Percentiles rank a stretch among this genome's conserved stretches.
phyloP scores from a whole-genome alignment of 2,797 vertebrate species.

The Botia kubotai region DNA sequence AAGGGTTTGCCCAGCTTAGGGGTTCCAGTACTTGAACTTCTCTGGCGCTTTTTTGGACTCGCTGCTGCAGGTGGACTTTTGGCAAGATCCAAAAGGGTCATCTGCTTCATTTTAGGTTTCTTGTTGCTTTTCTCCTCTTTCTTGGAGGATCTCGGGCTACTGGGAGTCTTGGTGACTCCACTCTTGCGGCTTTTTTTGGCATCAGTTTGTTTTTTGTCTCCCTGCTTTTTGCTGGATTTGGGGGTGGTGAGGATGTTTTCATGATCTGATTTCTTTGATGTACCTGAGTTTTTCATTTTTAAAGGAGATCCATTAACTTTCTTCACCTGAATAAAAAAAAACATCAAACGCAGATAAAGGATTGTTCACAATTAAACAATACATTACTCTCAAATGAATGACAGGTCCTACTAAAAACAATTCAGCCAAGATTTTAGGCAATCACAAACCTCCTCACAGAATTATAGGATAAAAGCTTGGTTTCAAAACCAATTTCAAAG shows the following conservation, averaged over 20 bases:
- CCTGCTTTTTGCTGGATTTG: slow-evolving; percentile 68
- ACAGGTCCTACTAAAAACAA: too few species aligned
- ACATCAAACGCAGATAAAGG: too few species aligned
- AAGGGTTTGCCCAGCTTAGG: slow-evolving; percentile 91
- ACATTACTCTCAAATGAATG: too few species aligned
- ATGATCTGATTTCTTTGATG: slow-evolving; percentile 77
- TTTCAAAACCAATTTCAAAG: too few species aligned
- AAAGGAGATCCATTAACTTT: slow-evolving; percentile 90
- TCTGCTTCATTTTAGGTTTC: slow-evolving; percentile 93
- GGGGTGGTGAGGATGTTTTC: slow-evolving; percentile 67
- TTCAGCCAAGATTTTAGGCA: too few species aligned
- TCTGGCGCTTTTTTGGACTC: slow-evolving; percentile 79
- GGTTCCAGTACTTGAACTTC: slow-evolving; percentile 77
- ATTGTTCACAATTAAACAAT: too few species aligned
- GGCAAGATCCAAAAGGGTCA: slow-evolving; percentile 92
- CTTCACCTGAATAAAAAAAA: slow-evolving; percentile 70
- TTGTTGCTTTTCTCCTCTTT: slow-evolving; percentile 87
- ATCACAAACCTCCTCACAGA: too few species aligned
- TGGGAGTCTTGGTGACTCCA: slow-evolving; percentile 76
- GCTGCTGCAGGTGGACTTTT: slow-evolving; percentile 80
- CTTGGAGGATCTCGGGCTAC: slow-evolving; percentile 86
- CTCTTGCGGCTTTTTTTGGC: slow-evolving; percentile 80
- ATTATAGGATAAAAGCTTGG: too few species aligned
- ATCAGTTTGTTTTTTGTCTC: slow-evolving; percentile 67
- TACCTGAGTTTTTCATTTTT: slow-evolving; percentile 91